Evolutionary conservation across 64 coral and sea anemone species (phyloP).

Genomic region (Acropora yongei): DNA sequence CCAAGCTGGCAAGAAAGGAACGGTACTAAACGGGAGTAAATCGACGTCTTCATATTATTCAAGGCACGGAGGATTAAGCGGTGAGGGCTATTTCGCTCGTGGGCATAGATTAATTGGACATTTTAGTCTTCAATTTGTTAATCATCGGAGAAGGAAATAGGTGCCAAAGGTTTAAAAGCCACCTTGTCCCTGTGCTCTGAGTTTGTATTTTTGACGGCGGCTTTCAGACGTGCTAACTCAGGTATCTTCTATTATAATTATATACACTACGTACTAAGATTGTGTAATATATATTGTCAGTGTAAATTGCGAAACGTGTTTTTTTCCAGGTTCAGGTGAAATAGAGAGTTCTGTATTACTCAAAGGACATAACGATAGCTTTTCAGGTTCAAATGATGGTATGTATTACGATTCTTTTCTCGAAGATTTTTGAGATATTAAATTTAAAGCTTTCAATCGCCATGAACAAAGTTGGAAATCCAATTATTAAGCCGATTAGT

Average conservation of each 20-base stretch:
- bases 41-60: constrained; percentile 78
- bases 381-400: neutral
- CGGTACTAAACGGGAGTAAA: constrained; percentile 63
- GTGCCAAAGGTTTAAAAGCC: neutral
- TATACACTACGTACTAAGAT: too few relatives aligned
- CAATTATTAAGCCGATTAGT: too few relatives aligned
- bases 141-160: neutral
- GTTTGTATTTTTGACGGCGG: neutral
- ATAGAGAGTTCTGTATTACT: constrained; percentile 5
- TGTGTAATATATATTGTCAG: too few relatives aligned
- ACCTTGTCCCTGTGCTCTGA: too few relatives aligned
- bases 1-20: constrained; percentile 76
- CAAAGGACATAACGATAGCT: constrained; percentile 7
- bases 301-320: neutral
- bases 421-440: too few relatives aligned
- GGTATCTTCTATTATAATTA: too few relatives aligned
- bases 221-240: neutral
- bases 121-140: neutral
- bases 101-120: neutral
- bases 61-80: constrained; percentile 78
- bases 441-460: too few relatives aligned
- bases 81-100: constrained; percentile 3
- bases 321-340: constrained; percentile 20
- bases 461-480: too few relatives aligned
- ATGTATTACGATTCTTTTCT: too few relatives aligned